Base-by-base conservation (phyloP, 2,888 invertebrate species). In the Sarcophaga variegata region DNA sequence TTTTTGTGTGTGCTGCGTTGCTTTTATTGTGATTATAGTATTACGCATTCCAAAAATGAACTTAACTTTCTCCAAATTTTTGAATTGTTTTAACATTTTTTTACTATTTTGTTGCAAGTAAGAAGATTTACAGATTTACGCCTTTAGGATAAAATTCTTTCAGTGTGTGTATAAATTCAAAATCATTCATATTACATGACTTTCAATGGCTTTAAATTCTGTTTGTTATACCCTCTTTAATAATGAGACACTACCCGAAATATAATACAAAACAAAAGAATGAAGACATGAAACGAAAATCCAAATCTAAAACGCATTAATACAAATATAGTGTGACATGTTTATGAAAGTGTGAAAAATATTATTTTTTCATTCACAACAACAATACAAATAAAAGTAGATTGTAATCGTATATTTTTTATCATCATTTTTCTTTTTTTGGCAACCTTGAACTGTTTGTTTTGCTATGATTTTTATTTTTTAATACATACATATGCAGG, bases 141-240 rank as follows among this genome's bases (percentile, higher is more conserved):
- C 17, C 10, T 12, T 54, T 4, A 1, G 45, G 25, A n/a, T 37
- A 37, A 14, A 14, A 17, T 12, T 37, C 4, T 47, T 45, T 47
- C 37, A 10, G 10, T 49, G 17, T 49, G 25, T 54, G 47, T 67
- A n/a, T 54, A 70, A 79, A 70, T 70, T 79, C 69, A 70, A 79
- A 70, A 70, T 70, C 78, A 79, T 63, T 70, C 63, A 70, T 79
- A 79, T 62, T 70, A 49, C 78, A 79, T 79, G 70, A 79, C 27
- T 79, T 79, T 49, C 62, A 79, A 70, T 70, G 47, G 14, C 62
- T 63, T 70, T 62, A 79, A 37, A 70, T 67, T 59, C 49, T 76
- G 17, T 54, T 17, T 54, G 17, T 54, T 60, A 45, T 67, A 60
- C 25, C 59, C 37, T 70, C 60, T 22, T 25, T 25, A 54, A 54